phyloP scores from a whole-genome alignment of 2,888 invertebrate species.

The Orthosia gothica region DNA sequence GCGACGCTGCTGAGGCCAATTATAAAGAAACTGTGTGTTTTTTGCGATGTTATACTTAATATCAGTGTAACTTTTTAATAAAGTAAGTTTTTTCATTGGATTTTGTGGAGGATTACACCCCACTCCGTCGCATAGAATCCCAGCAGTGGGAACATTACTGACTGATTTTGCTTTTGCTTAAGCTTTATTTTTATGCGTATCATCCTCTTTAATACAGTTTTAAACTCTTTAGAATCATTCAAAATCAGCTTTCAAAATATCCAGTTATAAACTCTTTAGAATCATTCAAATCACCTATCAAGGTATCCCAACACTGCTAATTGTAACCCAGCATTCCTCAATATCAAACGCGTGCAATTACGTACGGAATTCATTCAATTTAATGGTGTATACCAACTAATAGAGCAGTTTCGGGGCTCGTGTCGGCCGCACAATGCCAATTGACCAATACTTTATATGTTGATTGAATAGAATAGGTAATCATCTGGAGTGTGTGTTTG shows the following conservation, averaged over 20 bases:
- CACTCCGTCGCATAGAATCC: no score
- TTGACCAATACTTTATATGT: constrained; percentile 40
- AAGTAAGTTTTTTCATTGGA: no score
- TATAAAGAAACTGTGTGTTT: no score
- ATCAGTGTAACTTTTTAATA: no score
- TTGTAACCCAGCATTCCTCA: constrained; percentile 26
- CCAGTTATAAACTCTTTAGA: neutral
- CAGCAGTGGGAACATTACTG: no score
- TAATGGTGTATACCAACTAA: constrained; percentile 54
- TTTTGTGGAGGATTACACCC: no score
- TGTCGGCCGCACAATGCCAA: constrained; percentile 45
- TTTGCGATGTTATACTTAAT: no score
- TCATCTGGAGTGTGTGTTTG: constrained; percentile 25
- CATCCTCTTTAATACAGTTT: neutral
- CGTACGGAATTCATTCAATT: constrained; percentile 58
- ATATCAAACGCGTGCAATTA: constrained; percentile 32
- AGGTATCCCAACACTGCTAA: constrained; percentile 19
- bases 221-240: no score
- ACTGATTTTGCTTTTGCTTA: no score
- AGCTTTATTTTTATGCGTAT: no score
- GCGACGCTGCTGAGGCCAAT: no score
- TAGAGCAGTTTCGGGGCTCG: constrained; percentile 58
- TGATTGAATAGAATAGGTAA: constrained; percentile 36
- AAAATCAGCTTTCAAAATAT: no score
- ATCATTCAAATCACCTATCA: neutral